Conservation (phyloP, 1,140 invertebrate genomes). For the Hermetia illucens region DNA sequence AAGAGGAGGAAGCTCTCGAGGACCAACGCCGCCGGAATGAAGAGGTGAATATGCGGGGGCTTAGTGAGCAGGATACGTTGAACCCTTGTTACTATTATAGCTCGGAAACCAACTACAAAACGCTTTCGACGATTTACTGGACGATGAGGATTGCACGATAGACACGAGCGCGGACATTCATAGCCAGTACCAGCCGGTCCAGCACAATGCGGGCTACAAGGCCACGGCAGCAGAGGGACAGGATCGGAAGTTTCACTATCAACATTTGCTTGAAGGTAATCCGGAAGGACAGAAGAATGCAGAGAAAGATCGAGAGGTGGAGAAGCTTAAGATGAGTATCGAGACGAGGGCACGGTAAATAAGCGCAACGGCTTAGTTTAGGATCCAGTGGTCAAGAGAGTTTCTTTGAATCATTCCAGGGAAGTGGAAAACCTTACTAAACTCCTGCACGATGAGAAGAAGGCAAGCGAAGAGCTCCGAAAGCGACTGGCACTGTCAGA, state of each 20-base stretch:
- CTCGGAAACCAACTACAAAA: slow-evolving; percentile 36
- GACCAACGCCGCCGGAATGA: slow-evolving; percentile 39
- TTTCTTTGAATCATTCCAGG: slow-evolving; percentile 1
- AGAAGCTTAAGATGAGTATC: too few relatives aligned
- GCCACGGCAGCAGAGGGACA: too few relatives aligned
- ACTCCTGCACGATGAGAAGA: slow-evolving; percentile 11
- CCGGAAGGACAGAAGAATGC: too few relatives aligned
- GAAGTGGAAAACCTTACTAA: slow-evolving; percentile 17
- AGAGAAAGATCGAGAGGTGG: too few relatives aligned
- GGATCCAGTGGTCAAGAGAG: too few relatives aligned
- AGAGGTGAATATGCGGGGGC: slow-evolving; percentile 29
- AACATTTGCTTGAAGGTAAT: too few relatives aligned
- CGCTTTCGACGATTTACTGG: slow-evolving; percentile 39
- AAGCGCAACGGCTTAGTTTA: too few relatives aligned
- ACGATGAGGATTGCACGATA: slow-evolving; percentile 37
- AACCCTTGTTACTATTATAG: slow-evolving; percentile 22
- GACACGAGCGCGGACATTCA: slow-evolving; percentile 21
- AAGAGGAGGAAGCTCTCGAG: slow-evolving; percentile 40
- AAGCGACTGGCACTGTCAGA: slow-evolving; percentile 32
- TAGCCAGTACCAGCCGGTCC: slow-evolving; percentile 1
- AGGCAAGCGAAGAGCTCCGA: slow-evolving; percentile 27
- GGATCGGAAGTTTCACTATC: too few relatives aligned
- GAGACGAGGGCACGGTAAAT: too few relatives aligned
- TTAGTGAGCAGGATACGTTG: slow-evolving; percentile 2
- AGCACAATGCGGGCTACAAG: too few relatives aligned